Percentiles rank a stretch among this genome's conserved stretches.
Evolutionary conservation across 2,888 invertebrate species (phyloP).

Genomic region (Parnassius smintheus): DNA sequence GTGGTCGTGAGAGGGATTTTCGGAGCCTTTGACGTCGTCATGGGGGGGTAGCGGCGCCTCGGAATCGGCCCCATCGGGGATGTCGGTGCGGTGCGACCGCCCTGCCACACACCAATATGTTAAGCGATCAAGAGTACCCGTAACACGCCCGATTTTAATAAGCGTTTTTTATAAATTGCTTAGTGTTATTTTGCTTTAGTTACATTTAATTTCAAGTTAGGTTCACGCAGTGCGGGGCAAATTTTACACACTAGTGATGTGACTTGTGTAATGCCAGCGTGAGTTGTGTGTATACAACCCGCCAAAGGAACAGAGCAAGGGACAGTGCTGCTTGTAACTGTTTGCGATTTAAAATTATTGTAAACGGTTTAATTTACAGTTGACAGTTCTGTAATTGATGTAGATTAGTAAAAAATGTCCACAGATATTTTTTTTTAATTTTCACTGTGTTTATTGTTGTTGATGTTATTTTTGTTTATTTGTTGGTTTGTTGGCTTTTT

Average conservation of each 20-base stretch:
- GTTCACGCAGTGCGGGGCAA: background rate
- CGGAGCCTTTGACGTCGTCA: constrained; percentile 80
- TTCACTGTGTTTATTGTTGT: too few species aligned
- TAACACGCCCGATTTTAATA: constrained; percentile 25
- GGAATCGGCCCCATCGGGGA: constrained; percentile 83
- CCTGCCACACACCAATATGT: constrained; percentile 77
- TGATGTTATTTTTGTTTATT: too few species aligned
- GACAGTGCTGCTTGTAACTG: too few species aligned
- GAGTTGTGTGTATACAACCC: too few species aligned
- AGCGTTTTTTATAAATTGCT: constrained; percentile 11
- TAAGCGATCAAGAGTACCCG: constrained; percentile 76
- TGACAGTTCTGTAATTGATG: too few species aligned
- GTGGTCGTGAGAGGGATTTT: constrained; percentile 82
- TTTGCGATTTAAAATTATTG: too few species aligned
- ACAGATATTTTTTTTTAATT: too few species aligned
- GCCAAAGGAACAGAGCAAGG: too few species aligned
- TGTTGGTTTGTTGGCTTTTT: too few species aligned
- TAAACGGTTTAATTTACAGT: too few species aligned
- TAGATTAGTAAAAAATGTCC: too few species aligned
- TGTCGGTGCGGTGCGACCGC: constrained; percentile 81
- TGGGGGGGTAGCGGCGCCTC: constrained; percentile 82
- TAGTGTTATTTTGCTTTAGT: constrained; percentile 13
- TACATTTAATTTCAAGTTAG: background rate
- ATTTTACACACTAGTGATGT: background rate
- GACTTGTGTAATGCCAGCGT: background rate